Evolutionary conservation across 2,888 invertebrate species (phyloP), one percentile per base, ranked within the genome.

Genomic region (Drosophila anceps): DNA sequence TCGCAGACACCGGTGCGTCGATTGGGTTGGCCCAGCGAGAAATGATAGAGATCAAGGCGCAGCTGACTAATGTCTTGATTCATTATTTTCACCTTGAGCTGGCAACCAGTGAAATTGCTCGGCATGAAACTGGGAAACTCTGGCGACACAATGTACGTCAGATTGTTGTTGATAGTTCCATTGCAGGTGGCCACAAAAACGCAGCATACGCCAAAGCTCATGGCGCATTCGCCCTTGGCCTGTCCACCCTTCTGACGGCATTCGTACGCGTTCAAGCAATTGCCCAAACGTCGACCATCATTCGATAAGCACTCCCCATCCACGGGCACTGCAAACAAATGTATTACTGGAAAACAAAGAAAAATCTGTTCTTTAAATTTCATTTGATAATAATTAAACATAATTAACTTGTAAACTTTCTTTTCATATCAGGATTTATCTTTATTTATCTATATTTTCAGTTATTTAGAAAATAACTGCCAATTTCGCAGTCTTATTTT

Each of bases 201-300:
- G 92, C 97, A 97, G 91, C 97, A 97, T 12, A 97, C 97, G 1
- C 97, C 97, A 76, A 97, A 96, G 10, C 97, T 97, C 73, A 96
- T 94, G 0, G 97, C 97, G 88, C 97, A 97, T 82, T 95, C 95
- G 0, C 97, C 97, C 41, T 95, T 94, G 0, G 97, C 95, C 29
- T 92, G 92, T 10, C 95, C 95, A 44, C 95, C 95, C 84, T 96
- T 94, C 88, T 96, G 95, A 13, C 96, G 94, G 83, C 97, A 97
- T 92, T 97, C 97, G 93, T 97, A 97, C 20, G 96, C 95, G 93
- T 97, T 97, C 93, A 97, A 95, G 92, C 97, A 97, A 86, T 96
- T 94, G 63, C 97, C 97, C 82, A 94, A 92, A 60, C 96, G 94
- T 80, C 96, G 94, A 24, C 95, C 95, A 84, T 96, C 95, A 79